Base-by-base conservation (phyloP, 2,888 invertebrate species). In the Macrophya annulata region DNA sequence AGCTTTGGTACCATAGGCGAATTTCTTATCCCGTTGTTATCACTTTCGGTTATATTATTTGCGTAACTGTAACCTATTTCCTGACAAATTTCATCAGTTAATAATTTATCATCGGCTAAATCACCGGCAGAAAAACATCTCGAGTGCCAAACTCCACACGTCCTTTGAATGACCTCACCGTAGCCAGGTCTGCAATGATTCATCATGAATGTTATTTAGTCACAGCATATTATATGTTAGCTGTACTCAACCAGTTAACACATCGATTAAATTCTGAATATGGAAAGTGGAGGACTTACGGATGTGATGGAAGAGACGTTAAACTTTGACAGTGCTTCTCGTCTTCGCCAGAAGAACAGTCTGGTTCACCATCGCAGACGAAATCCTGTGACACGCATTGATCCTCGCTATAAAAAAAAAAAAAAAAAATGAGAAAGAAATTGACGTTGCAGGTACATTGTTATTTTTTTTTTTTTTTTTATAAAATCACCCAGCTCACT, bases 321-420 rank as follows among this genome's bases (percentile, higher is more conserved):
- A 96, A 90, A 15, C 93, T 95, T 82, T 95, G 94, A 90, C 98
- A 98, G 6, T 93, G 92, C 9, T 91, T 91, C 91, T 98, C 98
- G 89, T 98, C 98, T 88, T 97, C 96, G 8, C 96, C 96, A 85
- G 95, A 94, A 0, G 96, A 96, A 91, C 98, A 98, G 90, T 98
- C 97, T 0, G 92, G 89, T 9, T 95, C 92, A n/a, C 96, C 96
- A 90, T 98, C 98, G 90, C 98, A 98, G 0, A 97, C 95, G 93
- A 96, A 95, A 87, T 97, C 97, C 40, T 94, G 94, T 0, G 97
- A 95, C 72, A 98, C 94, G 89, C 97, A 97, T 0, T 17, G 6
- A 0, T 83, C 62, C 2, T 15, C 62, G 40, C 25, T 48, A 37
- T 37, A 31, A 25, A 65, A 62, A 45, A 8, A 79, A 4, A 59